phyloP scores from a whole-genome alignment of 2,113 vertebrate species.

The Sialia sialis region DNA sequence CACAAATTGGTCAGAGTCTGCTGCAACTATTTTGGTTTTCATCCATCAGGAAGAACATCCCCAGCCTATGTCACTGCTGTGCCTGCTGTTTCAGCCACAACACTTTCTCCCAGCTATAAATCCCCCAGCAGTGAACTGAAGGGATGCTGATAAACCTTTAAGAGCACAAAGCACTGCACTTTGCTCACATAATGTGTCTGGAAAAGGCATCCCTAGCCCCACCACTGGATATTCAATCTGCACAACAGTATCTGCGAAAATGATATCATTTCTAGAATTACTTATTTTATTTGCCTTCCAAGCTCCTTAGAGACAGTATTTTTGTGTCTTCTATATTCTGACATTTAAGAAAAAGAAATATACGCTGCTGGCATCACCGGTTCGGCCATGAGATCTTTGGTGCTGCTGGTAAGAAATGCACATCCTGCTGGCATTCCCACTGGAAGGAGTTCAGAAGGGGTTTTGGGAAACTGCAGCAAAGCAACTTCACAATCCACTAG shows the following conservation, averaged over 20 bases:
- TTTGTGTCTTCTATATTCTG: background rate
- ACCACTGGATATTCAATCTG: background rate
- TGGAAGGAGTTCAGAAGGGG: background rate
- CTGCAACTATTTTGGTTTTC: background rate
- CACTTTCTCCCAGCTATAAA: background rate
- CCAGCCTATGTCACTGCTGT: background rate
- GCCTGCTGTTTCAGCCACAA: background rate
- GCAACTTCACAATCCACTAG: background rate
- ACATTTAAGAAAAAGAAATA: background rate
- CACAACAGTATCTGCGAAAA: background rate
- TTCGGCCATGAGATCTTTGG: background rate
- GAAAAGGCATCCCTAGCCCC: background rate
- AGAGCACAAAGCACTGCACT: background rate
- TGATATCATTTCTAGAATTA: rapidly evolving
- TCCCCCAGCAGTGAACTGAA: background rate
- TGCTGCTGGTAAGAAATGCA: background rate
- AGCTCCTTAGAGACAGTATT: background rate
- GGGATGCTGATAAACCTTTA: slow-evolving; percentile 38
- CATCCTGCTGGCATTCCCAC: background rate
- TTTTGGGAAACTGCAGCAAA: background rate
- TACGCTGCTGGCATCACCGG: background rate
- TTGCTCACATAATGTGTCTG: background rate
- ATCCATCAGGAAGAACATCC: rapidly evolving
- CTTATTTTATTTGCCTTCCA: background rate
- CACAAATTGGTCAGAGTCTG: background rate